Evolutionary conservation across 2,888 invertebrate genomes (phyloP).

Genomic region (Callyntrura sp.): DNA sequence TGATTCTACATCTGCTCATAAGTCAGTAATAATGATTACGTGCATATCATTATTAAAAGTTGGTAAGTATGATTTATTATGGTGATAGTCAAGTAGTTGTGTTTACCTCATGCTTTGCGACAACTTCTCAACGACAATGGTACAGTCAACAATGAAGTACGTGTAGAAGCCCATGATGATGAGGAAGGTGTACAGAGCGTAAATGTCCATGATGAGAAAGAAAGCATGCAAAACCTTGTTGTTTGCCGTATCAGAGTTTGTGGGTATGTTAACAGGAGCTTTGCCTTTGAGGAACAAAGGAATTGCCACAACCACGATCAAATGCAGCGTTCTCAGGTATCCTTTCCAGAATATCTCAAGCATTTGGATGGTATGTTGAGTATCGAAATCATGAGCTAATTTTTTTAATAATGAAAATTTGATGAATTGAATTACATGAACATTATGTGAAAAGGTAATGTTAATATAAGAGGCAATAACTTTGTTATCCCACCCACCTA

Average conservation of each 20-base stretch:
- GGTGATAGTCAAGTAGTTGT: neutral
- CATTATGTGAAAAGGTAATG: constrained; percentile 11
- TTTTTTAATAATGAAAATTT: constrained; percentile 1
- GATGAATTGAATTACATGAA: neutral
- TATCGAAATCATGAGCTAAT: constrained; percentile 66
- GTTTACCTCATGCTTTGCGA: constrained; percentile 76
- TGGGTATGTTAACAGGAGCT: neutral
- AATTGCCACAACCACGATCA: constrained; percentile 61
- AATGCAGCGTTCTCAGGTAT: constrained; percentile 73
- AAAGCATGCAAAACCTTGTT: constrained; percentile 5
- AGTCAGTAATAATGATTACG: neutral
- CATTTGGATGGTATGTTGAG: constrained; percentile 63
- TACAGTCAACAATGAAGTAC: constrained; percentile 75
- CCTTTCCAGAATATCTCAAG: constrained; percentile 75
- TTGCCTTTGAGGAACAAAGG: constrained; percentile 64
- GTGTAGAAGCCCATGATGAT: constrained; percentile 76
- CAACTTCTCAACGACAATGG: constrained; percentile 74
- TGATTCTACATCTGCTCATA: constrained; percentile 55
- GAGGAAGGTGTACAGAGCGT: constrained; percentile 66
- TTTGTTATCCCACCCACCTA: constrained; percentile 55
- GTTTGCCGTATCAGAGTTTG: neutral
- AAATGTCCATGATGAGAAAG: constrained; percentile 67
- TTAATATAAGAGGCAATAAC: neutral
- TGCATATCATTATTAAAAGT: neutral
- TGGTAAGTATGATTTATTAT: neutral